Base-by-base conservation (phyloP, 2,113 vertebrate genomes). In the Notothenia rossii region DNA sequence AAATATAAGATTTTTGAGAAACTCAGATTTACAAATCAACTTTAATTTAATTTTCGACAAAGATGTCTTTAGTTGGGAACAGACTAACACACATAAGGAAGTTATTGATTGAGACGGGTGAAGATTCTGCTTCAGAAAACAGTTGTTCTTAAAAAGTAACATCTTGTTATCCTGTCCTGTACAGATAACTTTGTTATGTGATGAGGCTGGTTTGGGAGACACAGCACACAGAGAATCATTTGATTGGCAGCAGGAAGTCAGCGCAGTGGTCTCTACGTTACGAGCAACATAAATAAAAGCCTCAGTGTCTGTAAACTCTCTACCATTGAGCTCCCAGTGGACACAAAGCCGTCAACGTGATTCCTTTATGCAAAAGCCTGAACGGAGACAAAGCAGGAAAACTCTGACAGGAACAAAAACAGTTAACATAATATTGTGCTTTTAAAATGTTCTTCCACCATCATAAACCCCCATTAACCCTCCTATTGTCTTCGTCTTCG, bases 401-500 rank as follows among this genome's bases (percentile, higher is more conserved):
- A 45, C 29, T 29, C 29, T 29, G 29, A 29, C 29, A 29, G 29
- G 61, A 18, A 60, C 40, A 60, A 12, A 51, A 49, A 75, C 11
- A 63, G 10, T 72, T 53, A 15, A 78, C 49, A 71, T 53, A 50
- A 55, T 33, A 81, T 77, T 77, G 40, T 82, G 69, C 73, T 36
- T 87, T 82, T 74, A 81, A 83, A 53, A 51, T 50, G 11, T 61
- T 58, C 83, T 87, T 63, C 81, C 87, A 85, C 84, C 83, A 76
- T 83, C 56, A 12, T 49, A 61, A 77, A 36, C 50, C 11, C 56
- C 77, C 46, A 8, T 8, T 10, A 75, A 40, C 29, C 29, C 29
- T 29, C 29, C 29, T 29, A 29, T 29, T 29, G 29, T 29, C 29
- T 29, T 29, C 29, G 29, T 29, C 29, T 29, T 29, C 29, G 29